phyloP scores from a whole-genome alignment of 2,888 invertebrate species.

The Troilus luridus region DNA sequence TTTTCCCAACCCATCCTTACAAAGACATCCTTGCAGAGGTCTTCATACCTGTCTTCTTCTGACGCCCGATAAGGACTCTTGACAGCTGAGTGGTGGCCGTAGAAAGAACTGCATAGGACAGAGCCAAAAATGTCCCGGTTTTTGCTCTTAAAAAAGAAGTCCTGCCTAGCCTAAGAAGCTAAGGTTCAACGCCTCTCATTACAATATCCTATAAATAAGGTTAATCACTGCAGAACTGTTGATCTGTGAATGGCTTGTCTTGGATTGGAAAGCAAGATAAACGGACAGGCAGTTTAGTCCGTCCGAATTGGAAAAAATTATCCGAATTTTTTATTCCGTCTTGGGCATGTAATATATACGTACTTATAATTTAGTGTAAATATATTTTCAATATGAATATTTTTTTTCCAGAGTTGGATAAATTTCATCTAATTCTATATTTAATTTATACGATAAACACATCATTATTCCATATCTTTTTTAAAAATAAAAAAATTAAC shows the following conservation, averaged over 20 bases:
- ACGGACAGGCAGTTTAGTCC: background rate
- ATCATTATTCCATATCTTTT: too few species aligned
- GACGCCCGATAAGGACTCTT: conserved; percentile 21
- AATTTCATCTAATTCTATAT: background rate
- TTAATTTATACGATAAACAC: background rate
- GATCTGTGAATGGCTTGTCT: conserved; percentile 6
- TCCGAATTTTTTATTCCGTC: background rate
- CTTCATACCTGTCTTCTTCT: conserved; percentile 36
- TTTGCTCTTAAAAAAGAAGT: conserved; percentile 31
- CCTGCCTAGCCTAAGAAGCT: background rate
- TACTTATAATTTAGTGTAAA: background rate
- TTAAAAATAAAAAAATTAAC: too few species aligned
- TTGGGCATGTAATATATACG: background rate
- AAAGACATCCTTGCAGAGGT: conserved; percentile 36
- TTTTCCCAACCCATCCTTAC: conserved; percentile 18
- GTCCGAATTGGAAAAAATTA: too few species aligned
- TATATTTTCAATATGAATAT: background rate
- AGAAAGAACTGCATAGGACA: background rate
- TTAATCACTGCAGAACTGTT: conserved; percentile 8
- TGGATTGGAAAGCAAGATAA: background rate
- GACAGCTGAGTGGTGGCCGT: conserved; percentile 19
- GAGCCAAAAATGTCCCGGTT: conserved; percentile 27
- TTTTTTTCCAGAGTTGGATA: too few species aligned
- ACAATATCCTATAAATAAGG: conserved; percentile 35
- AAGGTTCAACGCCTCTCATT: conserved; percentile 31